Evolutionary conservation across 2,888 invertebrate genomes (phyloP), one percentile per base, ranked within the genome.

Genomic region (Trissolcus brochymenae): DNA sequence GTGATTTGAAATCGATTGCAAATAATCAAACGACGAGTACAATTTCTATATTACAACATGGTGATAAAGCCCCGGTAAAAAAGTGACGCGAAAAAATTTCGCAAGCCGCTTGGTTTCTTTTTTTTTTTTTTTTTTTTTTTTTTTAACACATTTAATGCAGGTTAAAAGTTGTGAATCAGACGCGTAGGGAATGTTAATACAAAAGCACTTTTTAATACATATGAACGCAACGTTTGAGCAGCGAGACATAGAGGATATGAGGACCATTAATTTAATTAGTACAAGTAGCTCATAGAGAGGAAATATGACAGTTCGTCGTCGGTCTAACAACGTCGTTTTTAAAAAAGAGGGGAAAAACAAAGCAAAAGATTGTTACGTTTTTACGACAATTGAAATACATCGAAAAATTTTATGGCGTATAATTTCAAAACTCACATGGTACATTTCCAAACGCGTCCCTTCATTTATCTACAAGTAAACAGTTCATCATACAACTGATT

Each of bases 1-100:
- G 66, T 61, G 66, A 66, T 72, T 76, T 71, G 72, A 76, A 76
- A 76, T 64, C 50, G 76, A 76, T 76, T 71, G 76, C 66, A 65
- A 53, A 50, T 59, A 17, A 76, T 21, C 41, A 49, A 43, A 41
- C 65, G 41, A 55, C 46, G 60, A 51, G 61, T 60, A 73, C 65
- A 72, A 65, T 16, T 46, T 35, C 9, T 35, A 35, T 35, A 11
- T 35, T 35, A 11, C 11, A 4, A 35, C 29, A 35, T 35, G 35
- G 35, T 35, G 35, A 35, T 35, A 35, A 9, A 11, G 35, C 35
- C 35, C 11, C 35, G 11, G 35, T 35, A 35, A 49, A 16, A 13
- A 35, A 14, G 9, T 16, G 6, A 16, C 35, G 35, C 16, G 25
- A 54, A 25, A 9, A 14, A 40, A 46, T 19, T 46, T 14, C 6